Base-by-base conservation (phyloP, 2,797 vertebrate genomes). In the Ceryle rudis region DNA sequence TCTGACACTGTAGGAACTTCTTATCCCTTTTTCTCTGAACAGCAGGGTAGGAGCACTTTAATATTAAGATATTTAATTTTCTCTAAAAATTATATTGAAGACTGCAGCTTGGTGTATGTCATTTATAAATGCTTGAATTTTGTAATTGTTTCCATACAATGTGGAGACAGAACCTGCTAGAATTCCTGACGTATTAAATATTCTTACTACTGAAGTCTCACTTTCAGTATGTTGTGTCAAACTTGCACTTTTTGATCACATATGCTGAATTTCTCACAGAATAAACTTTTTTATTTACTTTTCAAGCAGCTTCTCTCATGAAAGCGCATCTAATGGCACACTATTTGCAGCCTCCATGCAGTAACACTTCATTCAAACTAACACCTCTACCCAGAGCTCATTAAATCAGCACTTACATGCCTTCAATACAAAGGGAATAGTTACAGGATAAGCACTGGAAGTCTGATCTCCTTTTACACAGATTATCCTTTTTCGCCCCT, bases 1-100 rank as follows among this genome's bases (percentile, higher is more conserved):
- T 89, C 94, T 95, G 95, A 75, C 94, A 58, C 87, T 65, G 87
- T 95, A 93, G 96, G 95, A 95, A 84, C 82, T 90, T 94, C 85
- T 96, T 88, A 91, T 84, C 67, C 77, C 73, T 84, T 95, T 96
- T 96, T 95, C 80, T 95, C 55, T 1, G 5, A 96, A 94, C 89
- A 95, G 89, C 89, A 95, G 94, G 93, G 46, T 75, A 65, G 54
- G 22, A 88, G 12, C 49, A 78, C 42, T 82, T 80, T 58, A 65
- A 37, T 75, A 86, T 93, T 81, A 83, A 93, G 81, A 83, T 89
- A 88, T 62, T 87, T 95, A 2, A 69, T 91, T 96, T 96, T 87
- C 58, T 92, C 28, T 83, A 70, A 81, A 91, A 92, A 93, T 80
- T 81, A 57, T 31, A 81, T 58, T 42, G 67, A 79, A 86, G 61